Evolutionary conservation across 2,888 invertebrate species (phyloP), one percentile per base, ranked within the genome.

Genomic region (Polyommatus icarus): DNA sequence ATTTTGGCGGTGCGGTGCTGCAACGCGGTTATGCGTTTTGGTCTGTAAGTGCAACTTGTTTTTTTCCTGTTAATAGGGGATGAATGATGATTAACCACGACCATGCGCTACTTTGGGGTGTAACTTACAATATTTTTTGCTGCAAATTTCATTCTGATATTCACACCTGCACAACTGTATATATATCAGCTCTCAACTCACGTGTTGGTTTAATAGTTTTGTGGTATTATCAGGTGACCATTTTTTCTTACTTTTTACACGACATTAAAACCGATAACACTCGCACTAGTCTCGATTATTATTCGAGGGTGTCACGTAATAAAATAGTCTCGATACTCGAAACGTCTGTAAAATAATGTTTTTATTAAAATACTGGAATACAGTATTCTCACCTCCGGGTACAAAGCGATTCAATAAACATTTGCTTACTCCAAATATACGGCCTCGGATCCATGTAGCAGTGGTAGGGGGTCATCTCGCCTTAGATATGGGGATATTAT

Each of bases 341-440:
- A 40, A 72, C 36, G 36, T 40, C 71, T 54, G 24, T 54, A 75
- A 54, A 75, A 54, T 75, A 54, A 50, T 50, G 15, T 54, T 75
- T 75, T 75, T 75, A 75, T 54, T 75, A 54, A 54, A 29, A 46
- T 50, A 50, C 15, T 24, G 24, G 40, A 54, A 75, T 20, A 29
- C 75, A 54, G 75, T 18, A 54, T 75, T 75, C 75, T 54, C 75
- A 50, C 50, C 75, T 50, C 46, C 50, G 20, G 75, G 24, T 46
- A 40, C 73, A 73, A 24, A 32, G 75, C 12, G 40, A 24, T 50
- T 75, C 75, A 75, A 75, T 75, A 75, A 75, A 75, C 75, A 50
- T 75, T 50, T 75, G 75, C 75, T 75, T 75, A 75, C 75, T 75
- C 75, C 75, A 75, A 75, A 75, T 75, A 75, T 75, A 75, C 50